Base-by-base conservation (phyloP, 2,113 vertebrate species). In the Noturus placidus region DNA sequence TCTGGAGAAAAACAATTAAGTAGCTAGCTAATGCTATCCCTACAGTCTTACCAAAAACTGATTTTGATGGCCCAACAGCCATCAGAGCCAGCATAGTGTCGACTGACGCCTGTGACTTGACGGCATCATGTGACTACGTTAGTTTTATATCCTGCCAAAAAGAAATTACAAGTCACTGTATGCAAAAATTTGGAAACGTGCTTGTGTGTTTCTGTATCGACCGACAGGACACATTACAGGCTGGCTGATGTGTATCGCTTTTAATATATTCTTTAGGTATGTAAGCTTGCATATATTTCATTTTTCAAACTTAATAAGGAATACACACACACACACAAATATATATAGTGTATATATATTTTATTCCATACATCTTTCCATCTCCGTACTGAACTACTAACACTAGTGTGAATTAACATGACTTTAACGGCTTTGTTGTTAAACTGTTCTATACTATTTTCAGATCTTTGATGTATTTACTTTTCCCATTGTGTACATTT, bases 391-490 rank as follows among this genome's bases (percentile, higher is more conserved):
- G 25, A 59, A 46, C 57, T 79, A 54, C 70, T 65, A 65, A 79
- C 54, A 54, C 50, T 56, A 54, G 13, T 80, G 61, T 25, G 35
- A 30, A 63, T 65, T 42, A 85, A 70, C 20, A 22, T 30, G 17
- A 76, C 69, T 77, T n/a, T 22, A 61, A 78, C 52, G 38, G 5
- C 14, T 78, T 65, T 8, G 33, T 54, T 54, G 20, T 30, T 79
- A 19, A 86, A 46, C 76, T 38, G 22, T 70, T 79, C 8, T 81
- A 76, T 72, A 25, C 14, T 79, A 17, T 33, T 65, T 33, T 65
- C 2, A 86, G 13, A 78, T 65, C 65, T 30, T 59, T 86, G 59
- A 27, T 67, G 17, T 33, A 86, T n/a, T 85, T 76, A 84, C 65
- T 54, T 70, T 56, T 57, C 1, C 63, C 9, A 54, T 11, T 67